Base-by-base conservation (phyloP, 2,797 vertebrate species). In the Hemibagrus guttatus region DNA sequence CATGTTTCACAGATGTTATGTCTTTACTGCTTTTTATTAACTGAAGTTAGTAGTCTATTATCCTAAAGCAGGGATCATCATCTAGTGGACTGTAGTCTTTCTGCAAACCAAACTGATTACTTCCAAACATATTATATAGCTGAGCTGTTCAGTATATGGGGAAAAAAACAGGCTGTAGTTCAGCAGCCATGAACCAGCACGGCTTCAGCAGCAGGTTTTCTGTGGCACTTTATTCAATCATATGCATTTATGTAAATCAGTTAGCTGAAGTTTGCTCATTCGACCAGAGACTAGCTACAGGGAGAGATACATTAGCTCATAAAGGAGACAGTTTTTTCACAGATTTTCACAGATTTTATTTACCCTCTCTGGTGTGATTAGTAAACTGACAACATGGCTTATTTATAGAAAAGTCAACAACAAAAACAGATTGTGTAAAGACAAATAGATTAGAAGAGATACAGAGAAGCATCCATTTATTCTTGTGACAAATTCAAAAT, bases 31-130 rank as follows among this genome's bases (percentile, higher is more conserved):
- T 42, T 12, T 39, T 23, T 59, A 66, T 56, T 85, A 81, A 74
- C 74, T 35, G 75, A 66, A 21, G 72, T 80, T 69, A 66, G 64
- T 35, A 78, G 21, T 42, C 74, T 79, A 16, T 80, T 39, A 85
- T 3, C 23, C 49, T 28, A 54, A 3, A 54, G n/a, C 49, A 54
- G 13, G 42, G 42, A 54, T 54, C 21, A 13, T 39, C 56, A 39
- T 16, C 19, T 11, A 17, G 35, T 42, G 68, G 68, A 71, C 31
- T 17, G 13, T 42, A n/a, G 39, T 74, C 16, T 56, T 76, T 76
- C 74, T 56, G n/a, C 17, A 74, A 12, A 23, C 21, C 11, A 8
- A 61, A 61, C 1, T 3, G 12, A 14, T 59, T 39, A 26, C 35
- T 16, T 6, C 17, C 28, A 31, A 49, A 52, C n/a, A 31, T 81